Conservation (phyloP, 2,797 vertebrate species). For the Malacoraja senta region DNA sequence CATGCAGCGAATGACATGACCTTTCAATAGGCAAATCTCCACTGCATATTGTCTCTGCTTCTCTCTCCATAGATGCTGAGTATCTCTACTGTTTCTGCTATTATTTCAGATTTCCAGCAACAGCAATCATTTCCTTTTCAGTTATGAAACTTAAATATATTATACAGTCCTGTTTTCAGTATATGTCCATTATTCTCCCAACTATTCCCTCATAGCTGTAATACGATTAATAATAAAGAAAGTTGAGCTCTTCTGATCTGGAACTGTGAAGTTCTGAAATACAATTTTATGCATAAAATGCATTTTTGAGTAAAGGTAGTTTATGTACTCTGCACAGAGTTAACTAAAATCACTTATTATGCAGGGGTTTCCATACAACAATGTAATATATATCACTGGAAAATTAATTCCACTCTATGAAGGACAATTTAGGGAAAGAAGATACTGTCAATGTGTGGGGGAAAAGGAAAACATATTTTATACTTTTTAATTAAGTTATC, state of each 20-base stretch:
- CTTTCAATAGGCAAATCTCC: background rate
- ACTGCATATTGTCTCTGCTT: too few relatives aligned
- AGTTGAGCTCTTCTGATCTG: background rate
- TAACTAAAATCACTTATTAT: background rate
- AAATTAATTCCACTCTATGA: background rate
- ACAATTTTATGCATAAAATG: background rate
- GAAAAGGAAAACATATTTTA: background rate
- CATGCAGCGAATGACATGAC: background rate
- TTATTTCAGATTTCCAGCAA: too few relatives aligned
- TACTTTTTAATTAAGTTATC: background rate
- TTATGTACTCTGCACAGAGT: background rate
- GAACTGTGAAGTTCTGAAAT: background rate
- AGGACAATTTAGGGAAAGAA: background rate
- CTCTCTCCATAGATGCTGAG: too few relatives aligned
- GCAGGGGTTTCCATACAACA: background rate
- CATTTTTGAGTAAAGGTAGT: background rate
- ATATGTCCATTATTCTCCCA: background rate
- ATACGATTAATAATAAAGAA: background rate
- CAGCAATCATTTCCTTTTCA: too few relatives aligned
- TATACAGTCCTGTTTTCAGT: background rate
- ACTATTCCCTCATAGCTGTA: background rate
- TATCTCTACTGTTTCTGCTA: too few relatives aligned
- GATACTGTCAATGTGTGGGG: background rate
- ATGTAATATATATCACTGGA: background rate
- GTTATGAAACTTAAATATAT: background rate